Evolutionary conservation across 2,113 vertebrate species (phyloP), one percentile per base, ranked within the genome.

Genomic region (Dipodomys stephensi): DNA sequence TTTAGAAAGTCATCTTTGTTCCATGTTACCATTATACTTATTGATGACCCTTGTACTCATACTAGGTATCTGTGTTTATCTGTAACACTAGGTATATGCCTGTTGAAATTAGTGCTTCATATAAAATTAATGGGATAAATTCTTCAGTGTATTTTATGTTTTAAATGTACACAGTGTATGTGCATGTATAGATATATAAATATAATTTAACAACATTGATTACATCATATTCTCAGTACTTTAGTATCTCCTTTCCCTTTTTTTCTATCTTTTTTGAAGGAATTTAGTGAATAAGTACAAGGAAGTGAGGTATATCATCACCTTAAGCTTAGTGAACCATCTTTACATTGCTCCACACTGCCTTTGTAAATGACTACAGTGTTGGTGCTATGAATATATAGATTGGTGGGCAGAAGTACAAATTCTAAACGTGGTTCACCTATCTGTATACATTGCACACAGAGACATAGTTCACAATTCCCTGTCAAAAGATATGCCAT

Each of bases 401-500:
- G 73, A 71, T 90, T 53, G 62, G 46, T 13, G 35, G 35, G n/a
- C 35, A 93, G 76, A 90, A 86, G 57, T 72, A 25, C 19, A 30
- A 23, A 72, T 57, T 25, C 12, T 32, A 22, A 83, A 44, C 35
- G 84, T 76, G 73, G 44, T 71, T 90, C 62, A 44, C 32, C 53
- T 82, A 23, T 79, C 16, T 78, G n/a, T 69, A 49, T 19, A 44
- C 30, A 32, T 44, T 72, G 79, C n/a, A 79, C 30, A 76, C 7
- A 39, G 13, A 90, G 44, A 67, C 15, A 11, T 67, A 44, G 69
- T 53, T 92, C 67, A 53, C 7, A 53, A 35, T 68, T 93, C 74
- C 32, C 27, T 82, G 57, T 90, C 94, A 78, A 23, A 84, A 94
- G 83, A 95, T 12, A 94, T 96, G 71, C 91, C 68, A 73, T 74